A percentile compares a stretch with the other conserved stretches of the same genome.
These are phyloP conservation scores for Leptoclinus maculatus DNA, from an alignment of 2,797 vertebrate species.

Conservation along the genomic window DNA sequence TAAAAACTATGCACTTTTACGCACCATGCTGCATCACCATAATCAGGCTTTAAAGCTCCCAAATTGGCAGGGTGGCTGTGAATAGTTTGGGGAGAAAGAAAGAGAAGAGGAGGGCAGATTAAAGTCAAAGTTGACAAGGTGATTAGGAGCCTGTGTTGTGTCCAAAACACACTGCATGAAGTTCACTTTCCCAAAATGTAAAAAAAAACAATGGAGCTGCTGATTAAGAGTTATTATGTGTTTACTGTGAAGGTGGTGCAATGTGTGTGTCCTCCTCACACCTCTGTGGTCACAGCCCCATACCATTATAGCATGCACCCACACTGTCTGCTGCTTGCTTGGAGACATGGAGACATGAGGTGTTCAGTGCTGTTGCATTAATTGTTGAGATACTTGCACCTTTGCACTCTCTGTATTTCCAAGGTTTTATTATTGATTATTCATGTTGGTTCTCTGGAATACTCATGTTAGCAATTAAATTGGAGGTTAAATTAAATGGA, in stretches of 20 bases:
- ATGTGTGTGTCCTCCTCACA: constrained; percentile 20
- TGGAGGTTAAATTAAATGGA: neutral
- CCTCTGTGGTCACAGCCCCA: constrained; percentile 2
- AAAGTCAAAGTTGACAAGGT: constrained; percentile 21
- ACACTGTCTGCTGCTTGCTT: constrained; percentile 11
- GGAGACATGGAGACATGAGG: neutral
- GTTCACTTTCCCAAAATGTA: constrained; percentile 16
- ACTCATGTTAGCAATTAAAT: neutral
- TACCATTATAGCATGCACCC: constrained; percentile 16
- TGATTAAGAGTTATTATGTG: constrained; percentile 18
- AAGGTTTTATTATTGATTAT: neutral
- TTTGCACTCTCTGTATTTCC: neutral
- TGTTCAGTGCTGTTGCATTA: neutral
- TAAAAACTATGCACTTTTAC: constrained; percentile 5
- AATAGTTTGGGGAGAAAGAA: neutral
- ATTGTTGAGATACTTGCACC: constrained; percentile 1
- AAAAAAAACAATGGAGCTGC: constrained; percentile 12
- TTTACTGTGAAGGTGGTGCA: constrained; percentile 17
- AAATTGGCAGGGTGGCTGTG: neutral
- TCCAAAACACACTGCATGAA: constrained; percentile 1
- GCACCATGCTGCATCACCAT: constrained; percentile 15
- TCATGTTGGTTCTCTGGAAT: too few relatives aligned
- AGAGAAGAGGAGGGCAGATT: neutral
- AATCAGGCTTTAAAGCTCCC: constrained; percentile 21
- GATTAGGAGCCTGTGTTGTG: neutral